Base-by-base conservation (phyloP, 2,797 vertebrate genomes). In the Periophthalmus magnuspinnatus region DNA sequence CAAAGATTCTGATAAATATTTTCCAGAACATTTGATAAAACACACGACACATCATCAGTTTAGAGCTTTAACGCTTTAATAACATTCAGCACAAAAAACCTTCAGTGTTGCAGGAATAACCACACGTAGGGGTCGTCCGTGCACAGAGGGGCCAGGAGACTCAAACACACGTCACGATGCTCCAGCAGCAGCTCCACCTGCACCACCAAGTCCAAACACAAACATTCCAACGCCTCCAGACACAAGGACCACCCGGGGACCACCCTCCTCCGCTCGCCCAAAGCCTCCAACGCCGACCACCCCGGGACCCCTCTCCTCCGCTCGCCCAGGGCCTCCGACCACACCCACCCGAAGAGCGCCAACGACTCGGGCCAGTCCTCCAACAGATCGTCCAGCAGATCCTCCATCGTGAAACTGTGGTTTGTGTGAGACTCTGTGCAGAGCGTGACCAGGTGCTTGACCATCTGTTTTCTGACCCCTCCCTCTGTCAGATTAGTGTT, bases 161-260 rank as follows among this genome's bases (percentile, higher is more conserved):
- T 77, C 66, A 89, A 65, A 48, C 90, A 93, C 17, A 87, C 91
- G 1, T 48, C 69, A 41, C 67, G 72, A 74, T 91, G 84, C 65
- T 93, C 93, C 81, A 93, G 80, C 71, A 93, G 73, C 67, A 86
- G 73, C 71, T 92, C 91, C 72, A 80, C 50, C 9, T 86, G 88
- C 52, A 78, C 79, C 45, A 93, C 45, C 67, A 93, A 73, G 69
- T 91, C 87, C 79, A 91, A 50, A 75, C 77, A 86, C 65, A 93
- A 72, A 58, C 86, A 71, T 58, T 93, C 90, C 19, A 91, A 64
- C 21, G 92, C 76, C 61, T 70, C 67, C 68, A 92, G 41, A 76
- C 90, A 93, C 36, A 89, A 1, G n/a, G 21, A 10, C 21, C 52
- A 55, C 21, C 52, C 52, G 3, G 52, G 52, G 9, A 21, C n/a